Evolutionary conservation across 2,113 vertebrate species (phyloP), one percentile per base, ranked within the genome.

Genomic region (Forbesichthys agassizii): DNA sequence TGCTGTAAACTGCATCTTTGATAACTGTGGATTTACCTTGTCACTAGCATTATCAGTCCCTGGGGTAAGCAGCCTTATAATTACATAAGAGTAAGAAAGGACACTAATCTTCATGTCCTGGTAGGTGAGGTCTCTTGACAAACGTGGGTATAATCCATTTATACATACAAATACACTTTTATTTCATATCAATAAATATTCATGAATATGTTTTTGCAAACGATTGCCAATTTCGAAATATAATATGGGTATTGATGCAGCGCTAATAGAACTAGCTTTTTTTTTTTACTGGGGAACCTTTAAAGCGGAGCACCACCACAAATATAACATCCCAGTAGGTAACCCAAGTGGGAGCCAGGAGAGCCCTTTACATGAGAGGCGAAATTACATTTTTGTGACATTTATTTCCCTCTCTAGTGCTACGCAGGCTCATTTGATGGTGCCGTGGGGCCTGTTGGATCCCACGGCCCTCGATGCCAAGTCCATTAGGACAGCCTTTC

Each of bases 341-440:
- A 71, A 79, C 51, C 18, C 69, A 70, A 84, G 75, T 67, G 76
- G 61, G 83, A 80, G 82, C 82, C 85, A 78, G 66, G 88, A 90
- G 85, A 86, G 84, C 75, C 78, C 82, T 91, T 89, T 78, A 86
- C 79, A 71, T 82, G 86, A 91, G 82, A 82, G 67, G 73, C 2
- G 65, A 78, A 87, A 90, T 89, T 85, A 85, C 80, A 85, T 91
- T 89, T 91, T 89, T 88, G 73, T 88, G 85, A 89, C 90, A 88
- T 89, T 91, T 90, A 82, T 90, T 88, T 89, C 68, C 74, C 80
- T 82, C 81, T 72, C 57, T 75, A 83, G 82, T 77, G 78, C 71
- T 74, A 78, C 69, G 67, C 64, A 66, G 80, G 71, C 79, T 86
- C 77, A 83, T 91, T 92, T 80, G 77, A 60, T 62, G 72, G 84